Percentiles rank a stretch among this genome's conserved stretches.
Evolutionary conservation across 2,888 invertebrate genomes (phyloP).

Genomic region (Chironomus riparius): DNA sequence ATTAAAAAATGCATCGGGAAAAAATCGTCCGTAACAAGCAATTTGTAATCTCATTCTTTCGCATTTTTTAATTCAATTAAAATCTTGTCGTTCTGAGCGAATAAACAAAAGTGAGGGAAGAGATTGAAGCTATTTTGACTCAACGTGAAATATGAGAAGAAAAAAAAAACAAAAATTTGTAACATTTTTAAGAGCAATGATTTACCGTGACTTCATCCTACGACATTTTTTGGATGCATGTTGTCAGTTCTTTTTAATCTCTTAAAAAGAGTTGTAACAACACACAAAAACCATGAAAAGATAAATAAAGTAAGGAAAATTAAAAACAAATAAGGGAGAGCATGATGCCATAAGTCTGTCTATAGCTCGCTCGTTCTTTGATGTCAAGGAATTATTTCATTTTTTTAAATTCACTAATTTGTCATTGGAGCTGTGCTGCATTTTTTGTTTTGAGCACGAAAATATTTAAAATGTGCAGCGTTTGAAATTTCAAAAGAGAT

Average conservation of each 20-base stretch:
- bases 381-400: constrained; percentile 11
- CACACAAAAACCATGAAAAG: not conserved
- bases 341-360: too few species aligned
- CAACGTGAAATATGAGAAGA: not conserved
- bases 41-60: not conserved
- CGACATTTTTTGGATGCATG: not conserved
- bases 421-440: constrained; percentile 1
- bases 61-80: not conserved
- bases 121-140: too few species aligned
- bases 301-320: too few species aligned
- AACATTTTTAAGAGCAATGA: not conserved
- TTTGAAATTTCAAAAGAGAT: not conserved
- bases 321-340: not conserved
- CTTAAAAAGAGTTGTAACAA: not conserved
- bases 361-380: not conserved
- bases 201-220: not conserved
- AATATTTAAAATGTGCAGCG: not conserved
- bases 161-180: not conserved
- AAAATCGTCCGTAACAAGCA: not conserved
- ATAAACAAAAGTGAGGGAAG: not conserved
- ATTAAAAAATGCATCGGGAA: too few species aligned
- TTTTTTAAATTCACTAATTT: constrained; percentile 13
- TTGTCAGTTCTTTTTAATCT: not conserved
- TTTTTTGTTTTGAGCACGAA: not conserved
- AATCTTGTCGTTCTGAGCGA: not conserved